Percentiles rank a stretch among this genome's conserved stretches.
phyloP scores from a whole-genome alignment of 1,140 invertebrate genomes.

The Arctopsyche grandis region DNA sequence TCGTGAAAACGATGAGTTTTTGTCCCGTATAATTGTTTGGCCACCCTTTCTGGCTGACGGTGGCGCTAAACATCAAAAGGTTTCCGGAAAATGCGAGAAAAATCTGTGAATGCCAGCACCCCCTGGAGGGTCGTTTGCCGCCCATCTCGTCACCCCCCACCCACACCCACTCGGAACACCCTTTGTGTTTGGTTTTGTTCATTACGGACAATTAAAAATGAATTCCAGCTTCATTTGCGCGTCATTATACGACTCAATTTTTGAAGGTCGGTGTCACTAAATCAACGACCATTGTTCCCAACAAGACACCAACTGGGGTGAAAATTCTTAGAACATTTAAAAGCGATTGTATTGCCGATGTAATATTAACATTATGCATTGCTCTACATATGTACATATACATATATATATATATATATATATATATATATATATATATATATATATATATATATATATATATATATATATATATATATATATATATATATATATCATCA shows the following conservation, averaged over 20 bases:
- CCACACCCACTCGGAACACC: not conserved
- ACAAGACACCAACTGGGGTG: constrained; percentile 14
- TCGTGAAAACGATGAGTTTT: constrained; percentile 6
- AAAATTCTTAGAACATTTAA: not conserved
- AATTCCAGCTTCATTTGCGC: constrained; percentile 20
- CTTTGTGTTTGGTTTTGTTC: constrained; percentile 14
- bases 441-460: not conserved
- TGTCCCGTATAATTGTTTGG: constrained; percentile 30
- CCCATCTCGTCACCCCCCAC: not conserved
- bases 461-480: not conserved
- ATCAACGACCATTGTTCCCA: constrained; percentile 13
- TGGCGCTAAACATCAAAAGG: constrained; percentile 25
- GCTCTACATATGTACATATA: not conserved
- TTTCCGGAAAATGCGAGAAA: constrained; percentile 24
- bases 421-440: not conserved
- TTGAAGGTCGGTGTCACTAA: not conserved
- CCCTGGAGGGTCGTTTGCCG: not conserved
- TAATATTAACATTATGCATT: no score
- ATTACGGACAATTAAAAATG: constrained; percentile 33
- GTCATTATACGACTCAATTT: constrained; percentile 23
- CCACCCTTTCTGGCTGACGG: not conserved
- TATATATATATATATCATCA: no score
- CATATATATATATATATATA: not conserved
- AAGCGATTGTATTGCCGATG: no score
- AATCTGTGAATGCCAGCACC: not conserved